phyloP scores from a whole-genome alignment of 2,113 vertebrate species.

The Sterna hirundo region DNA sequence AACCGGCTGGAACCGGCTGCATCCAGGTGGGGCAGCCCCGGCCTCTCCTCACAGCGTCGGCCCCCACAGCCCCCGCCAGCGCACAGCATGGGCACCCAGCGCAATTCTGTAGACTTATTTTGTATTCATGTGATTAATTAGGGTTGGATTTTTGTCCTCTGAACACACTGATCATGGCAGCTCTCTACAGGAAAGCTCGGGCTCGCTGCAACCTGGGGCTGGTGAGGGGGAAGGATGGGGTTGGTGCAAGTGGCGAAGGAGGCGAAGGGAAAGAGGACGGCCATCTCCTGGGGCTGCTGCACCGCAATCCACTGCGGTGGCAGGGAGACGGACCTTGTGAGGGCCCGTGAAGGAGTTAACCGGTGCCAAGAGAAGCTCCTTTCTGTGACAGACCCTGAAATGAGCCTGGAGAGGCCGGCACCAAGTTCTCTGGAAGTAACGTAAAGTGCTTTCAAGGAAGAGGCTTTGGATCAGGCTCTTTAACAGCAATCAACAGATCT shows the following conservation, averaged over 20 bases:
- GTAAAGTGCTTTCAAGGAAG: neutral
- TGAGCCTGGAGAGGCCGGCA: too few relatives aligned
- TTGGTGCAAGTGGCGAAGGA: too few relatives aligned
- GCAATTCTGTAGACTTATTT: too few relatives aligned
- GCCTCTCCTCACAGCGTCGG: neutral
- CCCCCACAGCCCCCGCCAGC: too few relatives aligned
- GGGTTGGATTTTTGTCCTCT: neutral
- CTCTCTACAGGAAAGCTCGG: neutral
- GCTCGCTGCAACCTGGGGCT: neutral
- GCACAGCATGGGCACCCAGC: rapidly evolving
- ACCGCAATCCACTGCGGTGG: rapidly evolving
- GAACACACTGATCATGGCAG: neutral
- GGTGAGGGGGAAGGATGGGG: neutral
- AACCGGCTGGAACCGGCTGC: too few relatives aligned
- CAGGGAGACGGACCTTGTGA: too few relatives aligned
- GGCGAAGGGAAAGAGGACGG: neutral
- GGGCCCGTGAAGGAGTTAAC: too few relatives aligned
- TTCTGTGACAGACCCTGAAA: neutral
- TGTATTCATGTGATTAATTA: neutral
- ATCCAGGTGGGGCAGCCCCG: too few relatives aligned
- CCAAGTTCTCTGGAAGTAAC: neutral
- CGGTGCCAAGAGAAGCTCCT: neutral
- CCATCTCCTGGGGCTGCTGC: neutral
- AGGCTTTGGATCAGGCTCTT: neutral
- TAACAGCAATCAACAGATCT: neutral